Conservation (phyloP, 2,113 vertebrate genomes). For the Serinus canaria region DNA sequence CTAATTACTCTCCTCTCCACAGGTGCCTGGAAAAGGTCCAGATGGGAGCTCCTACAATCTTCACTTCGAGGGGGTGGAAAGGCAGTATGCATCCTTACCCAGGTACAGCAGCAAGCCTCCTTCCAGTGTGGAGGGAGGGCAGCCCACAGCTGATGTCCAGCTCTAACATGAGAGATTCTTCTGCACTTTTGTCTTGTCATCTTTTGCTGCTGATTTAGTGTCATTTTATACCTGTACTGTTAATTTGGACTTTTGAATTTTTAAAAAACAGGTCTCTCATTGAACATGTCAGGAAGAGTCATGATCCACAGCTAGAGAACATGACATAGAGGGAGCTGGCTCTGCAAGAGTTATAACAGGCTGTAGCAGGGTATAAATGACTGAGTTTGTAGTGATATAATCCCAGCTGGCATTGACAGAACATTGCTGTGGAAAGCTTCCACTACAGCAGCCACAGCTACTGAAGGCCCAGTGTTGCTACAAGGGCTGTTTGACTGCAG, state of each 20-base stretch:
- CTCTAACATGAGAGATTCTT: constrained; percentile 23
- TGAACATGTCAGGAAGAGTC: constrained; percentile 69
- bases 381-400: not conserved
- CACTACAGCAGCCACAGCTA: not conserved
- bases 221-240: constrained; percentile 54
- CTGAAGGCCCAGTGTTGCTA: not conserved
- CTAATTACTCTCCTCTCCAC: constrained; percentile 76
- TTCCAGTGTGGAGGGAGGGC: not conserved
- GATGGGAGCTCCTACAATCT: constrained; percentile 74
- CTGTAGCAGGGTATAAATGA: not conserved
- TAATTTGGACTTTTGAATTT: constrained; percentile 64
- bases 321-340: constrained; percentile 45
- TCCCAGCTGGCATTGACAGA: constrained; percentile 26
- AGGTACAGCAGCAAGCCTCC: constrained; percentile 73
- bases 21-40: constrained; percentile 84
- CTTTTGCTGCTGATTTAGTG: constrained; percentile 45
- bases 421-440: not conserved
- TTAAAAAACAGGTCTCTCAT: constrained; percentile 27
- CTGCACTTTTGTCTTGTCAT: constrained; percentile 27
- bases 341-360: constrained; percentile 23
- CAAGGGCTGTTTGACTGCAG: constrained; percentile 2
- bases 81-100: constrained; percentile 80
- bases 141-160: constrained; percentile 14
- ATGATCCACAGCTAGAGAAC: constrained; percentile 39
- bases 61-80: constrained; percentile 82